Evolutionary conservation across 1,140 invertebrate genomes (phyloP).

Genomic region (Tetranychus urticae): DNA sequence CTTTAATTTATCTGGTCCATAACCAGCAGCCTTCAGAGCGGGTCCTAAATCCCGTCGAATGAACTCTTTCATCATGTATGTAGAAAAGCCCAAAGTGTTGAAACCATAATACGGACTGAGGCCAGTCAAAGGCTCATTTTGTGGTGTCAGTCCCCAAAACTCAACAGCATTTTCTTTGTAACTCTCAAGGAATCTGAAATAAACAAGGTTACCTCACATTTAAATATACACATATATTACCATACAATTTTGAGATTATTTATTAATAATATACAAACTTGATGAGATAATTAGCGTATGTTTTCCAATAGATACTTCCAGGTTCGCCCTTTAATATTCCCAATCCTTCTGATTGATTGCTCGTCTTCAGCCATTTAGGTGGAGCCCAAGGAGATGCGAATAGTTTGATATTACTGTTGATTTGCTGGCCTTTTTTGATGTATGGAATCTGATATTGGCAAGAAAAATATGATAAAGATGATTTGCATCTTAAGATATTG

Average conservation of each 20-base stretch:
- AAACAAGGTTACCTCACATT: too few species aligned
- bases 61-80: too few species aligned
- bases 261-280: too few species aligned
- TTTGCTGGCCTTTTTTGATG: conserved; percentile 24
- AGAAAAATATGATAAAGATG: not conserved
- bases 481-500: not conserved
- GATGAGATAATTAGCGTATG: conserved; percentile 49
- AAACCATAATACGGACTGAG: not conserved
- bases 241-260: too few species aligned
- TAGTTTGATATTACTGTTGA: conserved; percentile 20
- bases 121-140: conserved; percentile 30
- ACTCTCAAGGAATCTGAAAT: conserved; percentile 30
- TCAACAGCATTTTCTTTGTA: conserved; percentile 28
- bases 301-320: conserved; percentile 4
- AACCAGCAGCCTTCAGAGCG: too few species aligned
- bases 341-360: conserved; percentile 29
- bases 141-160: conserved; percentile 35
- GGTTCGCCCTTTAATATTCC: not conserved
- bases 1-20: too few species aligned
- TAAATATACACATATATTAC: too few species aligned
- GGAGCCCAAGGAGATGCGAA: conserved; percentile 53
- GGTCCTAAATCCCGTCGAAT: too few species aligned
- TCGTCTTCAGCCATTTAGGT: conserved; percentile 67
- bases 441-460: conserved; percentile 31
- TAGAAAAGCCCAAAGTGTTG: not conserved